Conservation (phyloP, 2,797 vertebrate species). For the Neoniphon sammara region DNA sequence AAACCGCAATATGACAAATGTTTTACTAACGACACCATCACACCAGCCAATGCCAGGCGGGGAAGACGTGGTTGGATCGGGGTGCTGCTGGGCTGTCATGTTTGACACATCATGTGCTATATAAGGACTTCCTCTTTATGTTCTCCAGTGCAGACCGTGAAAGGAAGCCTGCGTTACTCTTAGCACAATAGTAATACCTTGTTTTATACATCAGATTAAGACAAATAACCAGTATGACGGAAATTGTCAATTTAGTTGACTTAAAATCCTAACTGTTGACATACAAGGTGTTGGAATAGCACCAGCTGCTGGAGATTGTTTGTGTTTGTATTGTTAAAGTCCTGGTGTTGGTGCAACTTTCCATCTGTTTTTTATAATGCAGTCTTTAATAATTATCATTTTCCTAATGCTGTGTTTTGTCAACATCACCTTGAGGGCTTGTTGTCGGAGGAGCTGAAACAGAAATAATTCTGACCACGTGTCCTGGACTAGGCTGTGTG, state of each 20-base stretch:
- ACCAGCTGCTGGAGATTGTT: no score
- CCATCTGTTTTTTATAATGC: no score
- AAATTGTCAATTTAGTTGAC: no score
- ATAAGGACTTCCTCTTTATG: constrained; percentile 55
- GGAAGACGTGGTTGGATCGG: constrained; percentile 55
- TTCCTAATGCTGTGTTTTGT: constrained; percentile 15
- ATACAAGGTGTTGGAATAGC: no score
- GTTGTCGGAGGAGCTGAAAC: constrained; percentile 25
- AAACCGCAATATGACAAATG: constrained; percentile 80
- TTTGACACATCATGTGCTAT: constrained; percentile 38
- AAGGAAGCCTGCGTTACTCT: neutral
- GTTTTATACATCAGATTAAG: no score
- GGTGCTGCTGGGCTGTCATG: constrained; percentile 18
- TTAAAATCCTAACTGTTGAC: no score
- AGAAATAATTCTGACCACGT: constrained; percentile 18
- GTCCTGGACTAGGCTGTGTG: neutral
- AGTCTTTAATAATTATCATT: no score
- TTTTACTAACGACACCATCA: constrained; percentile 66
- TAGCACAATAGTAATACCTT: neutral
- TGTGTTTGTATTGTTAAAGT: no score
- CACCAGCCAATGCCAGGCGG: constrained; percentile 41
- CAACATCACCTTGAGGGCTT: constrained; percentile 29
- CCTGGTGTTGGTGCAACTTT: no score
- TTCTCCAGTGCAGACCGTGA: neutral
- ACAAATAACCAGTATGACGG: no score